phyloP scores from a whole-genome alignment of 37 sponge, comb jelly and placozoan species.

The Chondrilla cf. caribensis region DNA sequence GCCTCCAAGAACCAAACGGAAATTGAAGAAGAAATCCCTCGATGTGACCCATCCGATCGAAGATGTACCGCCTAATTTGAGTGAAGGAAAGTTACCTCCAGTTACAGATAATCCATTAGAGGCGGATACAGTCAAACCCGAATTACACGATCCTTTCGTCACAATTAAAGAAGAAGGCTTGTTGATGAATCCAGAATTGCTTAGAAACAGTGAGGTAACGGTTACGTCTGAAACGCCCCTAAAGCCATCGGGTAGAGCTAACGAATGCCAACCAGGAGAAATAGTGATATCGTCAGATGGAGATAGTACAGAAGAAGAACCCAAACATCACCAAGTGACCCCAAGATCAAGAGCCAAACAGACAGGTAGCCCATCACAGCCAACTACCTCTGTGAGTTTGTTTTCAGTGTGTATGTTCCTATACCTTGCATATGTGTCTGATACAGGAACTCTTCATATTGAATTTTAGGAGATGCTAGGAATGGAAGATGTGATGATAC shows the following conservation, averaged over 20 bases:
- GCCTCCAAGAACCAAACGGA: not conserved
- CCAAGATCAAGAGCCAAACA: too few relatives aligned
- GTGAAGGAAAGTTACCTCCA: too few relatives aligned
- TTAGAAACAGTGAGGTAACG: slow-evolving; percentile 4
- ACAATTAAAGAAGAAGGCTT: slow-evolving; percentile 22
- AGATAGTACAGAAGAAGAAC: slow-evolving; percentile 3
- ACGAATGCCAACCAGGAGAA: not conserved
- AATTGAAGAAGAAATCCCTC: not conserved
- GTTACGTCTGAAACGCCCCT: slow-evolving; percentile 15
- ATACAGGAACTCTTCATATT: too few relatives aligned
- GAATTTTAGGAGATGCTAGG: slow-evolving; percentile 17
- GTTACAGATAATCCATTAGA: too few relatives aligned
- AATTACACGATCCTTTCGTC: not conserved
- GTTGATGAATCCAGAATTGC: slow-evolving; percentile 1
- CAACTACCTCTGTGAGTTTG: too few relatives aligned
- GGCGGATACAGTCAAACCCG: too few relatives aligned
- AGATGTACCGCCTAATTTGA: too few relatives aligned
- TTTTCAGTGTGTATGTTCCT: too few relatives aligned
- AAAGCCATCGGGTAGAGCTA: slow-evolving; percentile 4
- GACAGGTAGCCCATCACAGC: too few relatives aligned
- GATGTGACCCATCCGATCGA: too few relatives aligned
- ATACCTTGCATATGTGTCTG: too few relatives aligned
- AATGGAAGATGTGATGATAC: slow-evolving; percentile 62
- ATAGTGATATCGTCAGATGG: slow-evolving; percentile 12
- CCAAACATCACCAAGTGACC: not conserved